Conservation (phyloP, 2,888 invertebrate genomes). For the Morinoia aosen region DNA sequence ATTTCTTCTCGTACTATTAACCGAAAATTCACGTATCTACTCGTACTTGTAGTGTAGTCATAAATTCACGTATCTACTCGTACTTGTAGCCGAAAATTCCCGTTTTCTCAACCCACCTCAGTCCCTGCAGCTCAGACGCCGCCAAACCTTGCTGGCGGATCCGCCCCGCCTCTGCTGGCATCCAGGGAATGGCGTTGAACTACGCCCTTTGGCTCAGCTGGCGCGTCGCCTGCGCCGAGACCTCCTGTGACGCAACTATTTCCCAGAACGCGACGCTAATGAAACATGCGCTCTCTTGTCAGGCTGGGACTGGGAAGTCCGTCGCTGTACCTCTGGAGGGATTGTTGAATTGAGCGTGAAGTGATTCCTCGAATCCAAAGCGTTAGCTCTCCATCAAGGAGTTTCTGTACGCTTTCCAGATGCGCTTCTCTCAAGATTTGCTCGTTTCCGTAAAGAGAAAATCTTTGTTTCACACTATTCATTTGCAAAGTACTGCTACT, state of each 20-base stretch:
- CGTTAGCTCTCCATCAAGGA: background rate
- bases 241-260: background rate
- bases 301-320: background rate
- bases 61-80: background rate
- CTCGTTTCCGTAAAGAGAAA: background rate
- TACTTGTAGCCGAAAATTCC: background rate
- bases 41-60: no score
- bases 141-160: background rate
- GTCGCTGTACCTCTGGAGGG: background rate
- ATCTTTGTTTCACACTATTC: background rate
- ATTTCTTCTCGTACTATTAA: no score
- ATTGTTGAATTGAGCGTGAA: background rate
- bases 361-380: background rate
- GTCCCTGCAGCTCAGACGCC: background rate
- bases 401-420: background rate
- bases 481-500: background rate
- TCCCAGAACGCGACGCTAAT: background rate
- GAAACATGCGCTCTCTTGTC: background rate
- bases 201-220: background rate
- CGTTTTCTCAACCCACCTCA: background rate
- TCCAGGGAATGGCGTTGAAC: constrained; percentile 3
- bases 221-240: background rate
- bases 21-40: background rate
- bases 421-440: background rate
- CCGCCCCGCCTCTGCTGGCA: background rate